phyloP scores from a whole-genome alignment of 37 sponge, comb jelly and placozoan species.

The Aphrocallistes beatrix region DNA sequence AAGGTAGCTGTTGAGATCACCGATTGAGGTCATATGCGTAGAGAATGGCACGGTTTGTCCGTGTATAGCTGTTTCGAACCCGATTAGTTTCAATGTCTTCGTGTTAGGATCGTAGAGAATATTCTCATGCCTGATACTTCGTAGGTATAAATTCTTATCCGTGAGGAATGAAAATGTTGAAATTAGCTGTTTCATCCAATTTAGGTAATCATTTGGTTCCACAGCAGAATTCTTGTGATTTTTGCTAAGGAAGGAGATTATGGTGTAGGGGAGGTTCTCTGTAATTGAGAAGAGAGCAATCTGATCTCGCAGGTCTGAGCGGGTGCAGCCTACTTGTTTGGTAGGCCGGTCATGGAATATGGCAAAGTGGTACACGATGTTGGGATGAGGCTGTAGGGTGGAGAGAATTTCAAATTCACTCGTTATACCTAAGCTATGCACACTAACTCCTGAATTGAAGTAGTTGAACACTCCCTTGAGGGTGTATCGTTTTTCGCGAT shows the following conservation, averaged over 20 bases:
- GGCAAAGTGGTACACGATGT: constrained; percentile 72
- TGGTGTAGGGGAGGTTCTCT: neutral
- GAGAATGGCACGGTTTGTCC: neutral
- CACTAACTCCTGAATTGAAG: neutral
- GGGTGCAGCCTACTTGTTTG: neutral
- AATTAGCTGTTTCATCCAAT: neutral
- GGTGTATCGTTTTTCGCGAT: neutral
- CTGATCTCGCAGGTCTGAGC: neutral
- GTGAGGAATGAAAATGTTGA: neutral
- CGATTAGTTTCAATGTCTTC: neutral
- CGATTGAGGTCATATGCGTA: neutral
- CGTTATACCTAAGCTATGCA: neutral
- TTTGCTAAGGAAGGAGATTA: neutral
- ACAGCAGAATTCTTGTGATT: constrained; percentile 5
- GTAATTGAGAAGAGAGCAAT: neutral
- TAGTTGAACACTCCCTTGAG: neutral
- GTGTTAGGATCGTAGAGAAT: neutral
- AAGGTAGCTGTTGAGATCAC: neutral
- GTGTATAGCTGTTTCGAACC: neutral
- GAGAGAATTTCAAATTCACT: constrained; percentile 74
- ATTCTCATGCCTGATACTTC: neutral
- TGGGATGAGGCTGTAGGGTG: constrained; percentile 53
- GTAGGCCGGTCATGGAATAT: constrained; percentile 63
- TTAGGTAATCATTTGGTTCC: neutral
- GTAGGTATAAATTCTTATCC: neutral